Conservation (phyloP, 2,113 vertebrate species). For the Pterocles gutturalis region DNA sequence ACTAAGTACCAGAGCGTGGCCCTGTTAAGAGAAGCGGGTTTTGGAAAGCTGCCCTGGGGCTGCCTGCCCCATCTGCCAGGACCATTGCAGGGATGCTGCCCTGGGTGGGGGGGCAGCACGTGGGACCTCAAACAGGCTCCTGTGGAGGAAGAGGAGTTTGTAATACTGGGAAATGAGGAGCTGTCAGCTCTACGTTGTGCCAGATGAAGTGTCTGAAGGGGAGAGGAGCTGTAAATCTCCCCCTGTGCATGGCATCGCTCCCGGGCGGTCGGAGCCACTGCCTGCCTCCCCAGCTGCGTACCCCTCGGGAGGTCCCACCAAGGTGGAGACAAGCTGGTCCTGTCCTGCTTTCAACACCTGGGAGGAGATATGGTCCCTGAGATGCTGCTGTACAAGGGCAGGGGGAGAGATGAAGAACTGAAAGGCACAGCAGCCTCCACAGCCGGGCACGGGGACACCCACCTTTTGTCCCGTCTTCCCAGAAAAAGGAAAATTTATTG, state of each 20-base stretch:
- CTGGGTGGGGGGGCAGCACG: not conserved
- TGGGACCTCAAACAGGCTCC: not conserved
- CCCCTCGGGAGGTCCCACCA: not conserved
- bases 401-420: not conserved
- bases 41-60: constrained; percentile 17
- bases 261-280: rapidly evolving
- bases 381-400: not conserved
- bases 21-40: not conserved
- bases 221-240: not conserved
- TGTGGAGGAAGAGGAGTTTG: not conserved
- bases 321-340: not conserved
- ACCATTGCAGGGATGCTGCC: not conserved
- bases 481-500: not conserved
- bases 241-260: not conserved
- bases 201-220: not conserved
- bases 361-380: not conserved
- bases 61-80: not conserved
- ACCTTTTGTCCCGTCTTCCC: not conserved
- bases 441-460: rapidly evolving
- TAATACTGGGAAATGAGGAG: not conserved
- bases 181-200: not conserved
- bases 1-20: not conserved
- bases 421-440: rapidly evolving
- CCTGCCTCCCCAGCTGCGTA: not conserved
- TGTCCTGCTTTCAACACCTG: not conserved